Evolutionary conservation across 2,888 invertebrate species (phyloP).

Genomic region (Steinernema carpocapsae): DNA sequence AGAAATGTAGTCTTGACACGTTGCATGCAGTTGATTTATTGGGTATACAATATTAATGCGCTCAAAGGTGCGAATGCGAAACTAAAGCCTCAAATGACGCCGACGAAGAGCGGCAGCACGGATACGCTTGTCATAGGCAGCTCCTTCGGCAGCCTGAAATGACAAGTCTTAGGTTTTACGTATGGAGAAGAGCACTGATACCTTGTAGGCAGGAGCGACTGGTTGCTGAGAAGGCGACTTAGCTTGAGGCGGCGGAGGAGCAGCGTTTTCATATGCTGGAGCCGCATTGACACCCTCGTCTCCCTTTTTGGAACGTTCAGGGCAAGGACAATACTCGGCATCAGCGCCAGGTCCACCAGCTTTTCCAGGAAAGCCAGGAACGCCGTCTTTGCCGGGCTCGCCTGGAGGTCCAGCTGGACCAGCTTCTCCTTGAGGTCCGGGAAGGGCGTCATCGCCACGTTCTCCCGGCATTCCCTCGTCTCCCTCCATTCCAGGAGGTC

Average conservation of each 20-base stretch:
- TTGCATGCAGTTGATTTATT: not conserved
- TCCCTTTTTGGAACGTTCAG: conserved; percentile 1
- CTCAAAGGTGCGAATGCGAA: not conserved
- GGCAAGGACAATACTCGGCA: conserved; percentile 21
- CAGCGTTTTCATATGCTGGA: not conserved
- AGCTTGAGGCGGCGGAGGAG: conserved; percentile 10
- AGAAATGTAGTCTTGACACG: too few species aligned
- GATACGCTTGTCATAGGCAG: not conserved
- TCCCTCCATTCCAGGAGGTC: conserved; percentile 57
- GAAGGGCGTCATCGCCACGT: conserved; percentile 61
- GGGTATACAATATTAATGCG: not conserved
- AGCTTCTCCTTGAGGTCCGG: conserved; percentile 47
- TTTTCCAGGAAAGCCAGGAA: conserved; percentile 54
- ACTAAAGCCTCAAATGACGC: not conserved
- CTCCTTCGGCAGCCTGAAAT: not conserved
- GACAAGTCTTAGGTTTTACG: not conserved
- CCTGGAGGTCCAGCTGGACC: conserved; percentile 45
- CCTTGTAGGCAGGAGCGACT: not conserved
- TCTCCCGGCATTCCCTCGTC: conserved; percentile 66
- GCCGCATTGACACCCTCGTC: conserved; percentile 5
- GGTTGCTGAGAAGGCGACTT: conserved; percentile 10
- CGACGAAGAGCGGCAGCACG: conserved; percentile 25
- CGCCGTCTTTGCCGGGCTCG: conserved; percentile 55
- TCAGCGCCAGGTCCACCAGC: conserved; percentile 50
- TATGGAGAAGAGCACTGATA: not conserved